Percentiles rank a stretch among this genome's conserved stretches.
Evolutionary conservation across 2,888 invertebrate species (phyloP).

Genomic region (Hedya salicella): DNA sequence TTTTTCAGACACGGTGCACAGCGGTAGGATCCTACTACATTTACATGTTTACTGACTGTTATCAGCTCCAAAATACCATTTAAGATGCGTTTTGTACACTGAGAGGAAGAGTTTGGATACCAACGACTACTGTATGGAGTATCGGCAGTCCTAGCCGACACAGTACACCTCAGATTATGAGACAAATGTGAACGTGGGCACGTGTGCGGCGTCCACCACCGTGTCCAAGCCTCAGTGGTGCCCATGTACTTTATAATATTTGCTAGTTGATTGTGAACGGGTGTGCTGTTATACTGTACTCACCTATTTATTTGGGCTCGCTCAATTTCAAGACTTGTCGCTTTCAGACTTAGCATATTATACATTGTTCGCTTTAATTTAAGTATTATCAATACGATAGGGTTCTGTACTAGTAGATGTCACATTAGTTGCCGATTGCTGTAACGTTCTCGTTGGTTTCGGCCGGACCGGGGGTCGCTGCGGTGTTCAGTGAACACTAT

Average conservation of each 20-base stretch:
- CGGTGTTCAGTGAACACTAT: neutral
- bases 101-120: too few relatives aligned
- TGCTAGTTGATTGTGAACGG: slow-evolving; percentile 68
- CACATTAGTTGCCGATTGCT: slow-evolving; percentile 77
- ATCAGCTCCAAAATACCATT: too few relatives aligned
- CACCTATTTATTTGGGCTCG: slow-evolving; percentile 80
- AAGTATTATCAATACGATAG: slow-evolving; percentile 78
- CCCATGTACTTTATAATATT: slow-evolving; percentile 40
- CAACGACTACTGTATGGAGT: too few relatives aligned
- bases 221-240: neutral
- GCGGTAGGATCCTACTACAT: neutral
- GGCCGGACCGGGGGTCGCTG: slow-evolving; percentile 59
- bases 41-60: too few relatives aligned
- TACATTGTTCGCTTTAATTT: slow-evolving; percentile 52
- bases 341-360: slow-evolving; percentile 75
- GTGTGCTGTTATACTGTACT: slow-evolving; percentile 66
- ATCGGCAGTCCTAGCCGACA: too few relatives aligned
- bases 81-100: too few relatives aligned
- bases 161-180: too few relatives aligned
- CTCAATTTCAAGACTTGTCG: slow-evolving; percentile 83
- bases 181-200: too few relatives aligned
- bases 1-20: neutral
- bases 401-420: slow-evolving; percentile 75
- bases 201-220: neutral
- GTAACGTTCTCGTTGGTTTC: slow-evolving; percentile 74